Conservation (phyloP, 2,113 vertebrate species). For the Dipodomys merriami region DNA sequence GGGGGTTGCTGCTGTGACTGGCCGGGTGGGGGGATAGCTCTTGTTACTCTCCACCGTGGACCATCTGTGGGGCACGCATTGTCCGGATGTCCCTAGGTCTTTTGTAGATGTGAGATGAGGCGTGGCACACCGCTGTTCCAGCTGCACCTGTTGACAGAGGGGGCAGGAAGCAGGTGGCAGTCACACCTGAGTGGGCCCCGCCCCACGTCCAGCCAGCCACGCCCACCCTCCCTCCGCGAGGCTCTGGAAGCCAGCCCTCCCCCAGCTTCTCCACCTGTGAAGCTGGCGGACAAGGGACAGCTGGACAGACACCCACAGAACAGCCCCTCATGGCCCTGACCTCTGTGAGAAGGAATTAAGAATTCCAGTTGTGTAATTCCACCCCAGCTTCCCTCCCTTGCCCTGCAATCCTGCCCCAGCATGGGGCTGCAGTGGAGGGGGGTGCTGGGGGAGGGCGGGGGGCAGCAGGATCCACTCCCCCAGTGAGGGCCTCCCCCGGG, state of each 20-base stretch:
- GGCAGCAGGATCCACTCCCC: background rate
- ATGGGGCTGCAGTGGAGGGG: too few relatives aligned
- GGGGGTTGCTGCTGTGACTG: background rate
- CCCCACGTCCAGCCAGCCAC: too few relatives aligned
- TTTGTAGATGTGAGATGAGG: background rate
- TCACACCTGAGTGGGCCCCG: too few relatives aligned
- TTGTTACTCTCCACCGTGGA: too few relatives aligned
- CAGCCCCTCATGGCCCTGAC: background rate
- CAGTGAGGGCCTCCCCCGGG: background rate
- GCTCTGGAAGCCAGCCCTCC: background rate
- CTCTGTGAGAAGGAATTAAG: background rate
- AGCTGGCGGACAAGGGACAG: too few relatives aligned
- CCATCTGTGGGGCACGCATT: too few relatives aligned
- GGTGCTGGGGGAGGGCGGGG: background rate
- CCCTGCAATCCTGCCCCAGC: background rate
- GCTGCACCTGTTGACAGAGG: background rate
- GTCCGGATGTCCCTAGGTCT: background rate
- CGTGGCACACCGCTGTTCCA: too few relatives aligned
- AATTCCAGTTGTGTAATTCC: background rate
- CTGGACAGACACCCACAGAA: background rate
- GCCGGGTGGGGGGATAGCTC: too few relatives aligned
- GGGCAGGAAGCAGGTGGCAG: background rate
- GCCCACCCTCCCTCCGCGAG: rapidly evolving
- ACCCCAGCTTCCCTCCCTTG: background rate
- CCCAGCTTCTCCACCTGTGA: background rate